Evolutionary conservation across 2,113 vertebrate genomes (phyloP), one percentile per base, ranked within the genome.

Genomic region (Sander vitreus): DNA sequence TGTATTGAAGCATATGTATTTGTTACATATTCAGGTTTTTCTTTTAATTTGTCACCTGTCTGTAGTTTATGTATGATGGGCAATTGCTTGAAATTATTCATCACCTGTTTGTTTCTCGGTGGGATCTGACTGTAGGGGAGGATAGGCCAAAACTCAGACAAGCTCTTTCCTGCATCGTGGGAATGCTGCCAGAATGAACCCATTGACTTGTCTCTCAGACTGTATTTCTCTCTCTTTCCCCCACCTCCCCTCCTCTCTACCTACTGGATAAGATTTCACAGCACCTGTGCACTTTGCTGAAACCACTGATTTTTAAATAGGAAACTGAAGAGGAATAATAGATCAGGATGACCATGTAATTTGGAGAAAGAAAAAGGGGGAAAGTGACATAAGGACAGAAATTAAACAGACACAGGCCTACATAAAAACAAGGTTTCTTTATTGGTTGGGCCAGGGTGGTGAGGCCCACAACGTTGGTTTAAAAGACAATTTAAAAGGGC

Each of bases 131-230:
- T 33, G 33, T 47, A 69, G 48, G 43, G 15, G 68, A 76, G n/a
- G 27, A 60, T 6, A 47, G 51, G 13, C 13, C 62, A 53, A 68
- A 81, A 72, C 66, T 60, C 14, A 33, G 66, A 71, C 48, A 55
- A 71, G 57, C 60, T 51, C 33, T 43, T 66, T 69, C 66, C 92
- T 93, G 93, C 94, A 94, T 91, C 72, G 85, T 66, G 64, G 94
- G 93, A 92, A 53, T 0, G 36, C 76, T 86, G 94, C 95, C 94
- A 95, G 27, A 79, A 80, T 57, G 89, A 95, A 96, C 94, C 89
- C 92, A 76, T 4, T 90, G 92, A 93, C 94, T 92, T 77, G 21
- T 72, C 89, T 85, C 63, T 62, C 62, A 9, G 33, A 33, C 33
- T 71, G 25, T 21, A 6, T 63, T 27, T 73, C 63, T 72, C 60